phyloP scores from a whole-genome alignment of 2,797 vertebrate species.

The Enteromius radiatus region DNA sequence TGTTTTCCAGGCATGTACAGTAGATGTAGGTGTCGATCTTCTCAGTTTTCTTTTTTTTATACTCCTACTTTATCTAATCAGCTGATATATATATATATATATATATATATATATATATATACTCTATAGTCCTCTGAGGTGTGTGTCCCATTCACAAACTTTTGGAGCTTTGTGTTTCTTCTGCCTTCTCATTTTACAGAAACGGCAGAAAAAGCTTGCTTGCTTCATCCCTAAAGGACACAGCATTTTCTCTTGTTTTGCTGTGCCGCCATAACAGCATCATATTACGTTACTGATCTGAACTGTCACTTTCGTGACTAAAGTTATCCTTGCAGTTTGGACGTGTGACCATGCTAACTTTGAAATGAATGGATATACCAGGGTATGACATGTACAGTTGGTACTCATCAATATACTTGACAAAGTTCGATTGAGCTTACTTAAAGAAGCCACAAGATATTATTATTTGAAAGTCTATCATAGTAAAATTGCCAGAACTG shows the following conservation, averaged over 20 bases:
- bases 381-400: conserved; percentile 62
- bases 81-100: background rate
- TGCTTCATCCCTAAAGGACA: conserved; percentile 33
- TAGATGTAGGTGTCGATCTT: background rate
- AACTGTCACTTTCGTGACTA: conserved; percentile 27
- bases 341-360: conserved; percentile 69
- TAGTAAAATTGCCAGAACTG: conserved; percentile 81
- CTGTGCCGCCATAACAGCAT: conserved; percentile 31
- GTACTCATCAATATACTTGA: conserved; percentile 65
- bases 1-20: background rate
- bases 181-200: conserved; percentile 22
- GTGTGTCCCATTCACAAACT: conserved; percentile 72
- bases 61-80: background rate
- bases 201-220: conserved; percentile 66
- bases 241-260: conserved; percentile 27
- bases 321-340: conserved; percentile 71
- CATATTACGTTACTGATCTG: conserved; percentile 9
- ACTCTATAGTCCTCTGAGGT: conserved; percentile 74
- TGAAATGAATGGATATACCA: conserved; percentile 66
- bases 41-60: background rate
- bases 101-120: background rate
- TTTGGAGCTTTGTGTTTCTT: conserved; percentile 50
- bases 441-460: conserved; percentile 86
- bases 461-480: conserved; percentile 74
- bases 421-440: conserved; percentile 84